Percentiles rank a stretch among this genome's conserved stretches.
These are phyloP conservation scores for Brachionus rubens DNA, from an alignment of 1,140 invertebrate species.

Conservation along the genomic window DNA sequence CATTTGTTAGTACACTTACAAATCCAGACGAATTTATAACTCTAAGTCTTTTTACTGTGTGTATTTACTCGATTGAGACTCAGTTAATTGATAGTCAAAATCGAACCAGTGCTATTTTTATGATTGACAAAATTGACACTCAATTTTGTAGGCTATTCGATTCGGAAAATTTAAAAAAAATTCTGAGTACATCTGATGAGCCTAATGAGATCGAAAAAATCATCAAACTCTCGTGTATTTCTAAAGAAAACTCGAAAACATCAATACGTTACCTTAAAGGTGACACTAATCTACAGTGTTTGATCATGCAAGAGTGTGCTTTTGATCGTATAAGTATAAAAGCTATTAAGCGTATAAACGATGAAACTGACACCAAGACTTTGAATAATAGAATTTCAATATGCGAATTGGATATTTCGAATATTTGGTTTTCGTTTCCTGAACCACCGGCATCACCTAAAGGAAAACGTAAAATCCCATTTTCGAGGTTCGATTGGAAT, in stretches of 20 bases:
- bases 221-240: conserved; percentile 30
- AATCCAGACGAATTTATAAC: conserved; percentile 45
- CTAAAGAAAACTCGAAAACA: conserved; percentile 34
- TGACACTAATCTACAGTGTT: background rate
- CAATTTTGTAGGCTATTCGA: conserved; percentile 45
- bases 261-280: conserved; percentile 15
- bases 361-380: background rate
- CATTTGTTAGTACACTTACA: conserved; percentile 25
- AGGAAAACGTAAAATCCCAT: conserved; percentile 43
- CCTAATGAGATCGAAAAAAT: background rate
- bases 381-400: conserved; percentile 14
- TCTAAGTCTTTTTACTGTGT: conserved; percentile 13
- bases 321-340: conserved; percentile 41
- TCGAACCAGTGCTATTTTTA: conserved; percentile 38
- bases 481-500: conserved; percentile 44
- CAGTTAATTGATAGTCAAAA: conserved; percentile 30
- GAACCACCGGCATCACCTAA: conserved; percentile 25
- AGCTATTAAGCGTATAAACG: conserved; percentile 36
- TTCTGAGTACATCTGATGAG: background rate
- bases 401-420: conserved; percentile 42
- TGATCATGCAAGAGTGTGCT: conserved; percentile 42
- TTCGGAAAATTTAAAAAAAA: conserved; percentile 26
- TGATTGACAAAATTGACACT: conserved; percentile 43
- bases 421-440: conserved; percentile 42
- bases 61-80: conserved; percentile 38